A percentile compares a stretch with the other conserved stretches of the same genome.
Conservation (phyloP, 1,140 invertebrate genomes). For the Mylabris phalerata region DNA sequence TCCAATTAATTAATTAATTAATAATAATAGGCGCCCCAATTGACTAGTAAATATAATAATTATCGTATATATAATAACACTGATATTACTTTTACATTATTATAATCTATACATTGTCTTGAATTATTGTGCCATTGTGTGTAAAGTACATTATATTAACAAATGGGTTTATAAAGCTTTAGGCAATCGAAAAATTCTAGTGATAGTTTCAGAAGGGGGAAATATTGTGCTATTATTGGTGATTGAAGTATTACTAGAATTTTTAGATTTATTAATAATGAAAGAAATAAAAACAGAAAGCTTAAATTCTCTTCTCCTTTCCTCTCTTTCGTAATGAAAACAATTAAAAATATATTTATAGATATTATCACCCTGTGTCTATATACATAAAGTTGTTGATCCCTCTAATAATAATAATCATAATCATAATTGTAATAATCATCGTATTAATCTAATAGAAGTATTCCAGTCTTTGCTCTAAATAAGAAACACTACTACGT, state of each 20-base stretch:
- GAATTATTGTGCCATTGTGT: conserved; percentile 33
- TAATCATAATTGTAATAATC: too few species aligned
- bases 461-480: conserved; percentile 18
- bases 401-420: conserved; percentile 27
- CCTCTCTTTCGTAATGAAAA: too few species aligned
- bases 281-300: conserved; percentile 18
- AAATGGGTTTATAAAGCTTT: conserved; percentile 23
- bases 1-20: conserved; percentile 5
- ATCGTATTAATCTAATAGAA: too few species aligned
- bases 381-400: conserved; percentile 36
- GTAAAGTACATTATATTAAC: conserved; percentile 28
- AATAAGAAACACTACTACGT: conserved; percentile 35
- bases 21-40: conserved; percentile 28
- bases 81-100: conserved; percentile 24
- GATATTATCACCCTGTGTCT: conserved; percentile 38
- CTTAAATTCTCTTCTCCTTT: background rate
- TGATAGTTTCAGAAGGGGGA: background rate
- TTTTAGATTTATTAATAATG: conserved; percentile 7
- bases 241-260: conserved; percentile 12
- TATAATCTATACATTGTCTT: conserved; percentile 32
- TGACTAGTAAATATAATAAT: conserved; percentile 35
- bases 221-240: conserved; percentile 2
- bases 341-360: conserved; percentile 17
- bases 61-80: conserved; percentile 22
- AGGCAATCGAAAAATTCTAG: background rate